Percentiles rank a stretch among this genome's conserved stretches.
These are phyloP conservation scores for Sander vitreus DNA, from an alignment of 2,113 vertebrate genomes.

Conservation along the genomic window DNA sequence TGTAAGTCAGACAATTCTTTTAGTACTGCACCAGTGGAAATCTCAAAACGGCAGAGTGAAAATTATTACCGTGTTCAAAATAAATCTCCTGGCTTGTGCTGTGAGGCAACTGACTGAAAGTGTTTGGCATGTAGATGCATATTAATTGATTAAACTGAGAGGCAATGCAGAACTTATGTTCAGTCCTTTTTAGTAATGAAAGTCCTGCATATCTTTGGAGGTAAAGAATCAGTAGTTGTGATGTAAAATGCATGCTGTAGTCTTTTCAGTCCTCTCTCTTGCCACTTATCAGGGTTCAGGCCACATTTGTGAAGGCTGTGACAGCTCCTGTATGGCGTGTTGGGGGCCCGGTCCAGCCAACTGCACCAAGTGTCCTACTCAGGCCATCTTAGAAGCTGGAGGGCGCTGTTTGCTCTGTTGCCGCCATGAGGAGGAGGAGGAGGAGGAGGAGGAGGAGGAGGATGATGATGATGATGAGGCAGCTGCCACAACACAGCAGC, in stretches of 20 bases:
- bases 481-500: not conserved
- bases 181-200: slow-evolving; percentile 7
- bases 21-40: slow-evolving; percentile 51
- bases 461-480: slow-evolving; percentile 5
- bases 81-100: slow-evolving; percentile 40
- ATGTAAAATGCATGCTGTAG: not conserved
- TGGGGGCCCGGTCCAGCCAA: slow-evolving; percentile 87
- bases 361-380: slow-evolving; percentile 88
- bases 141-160: slow-evolving; percentile 39
- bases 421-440: slow-evolving; percentile 44
- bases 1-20: slow-evolving; percentile 41
- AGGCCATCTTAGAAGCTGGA: slow-evolving; percentile 84
- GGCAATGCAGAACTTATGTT: not conserved
- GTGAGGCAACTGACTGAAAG: slow-evolving; percentile 44
- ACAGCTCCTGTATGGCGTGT: slow-evolving; percentile 90
- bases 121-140: slow-evolving; percentile 49
- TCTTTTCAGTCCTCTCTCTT: not conserved
- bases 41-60: slow-evolving; percentile 50
- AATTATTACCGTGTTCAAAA: slow-evolving; percentile 21
- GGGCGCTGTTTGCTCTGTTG: slow-evolving; percentile 92
- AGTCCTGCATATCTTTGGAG: not conserved
- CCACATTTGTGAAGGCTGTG: slow-evolving; percentile 86
- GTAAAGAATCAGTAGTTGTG: not conserved
- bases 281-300: slow-evolving; percentile 38
- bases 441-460: not conserved